These are phyloP conservation scores for Carapus acus DNA, from an alignment of 2,797 vertebrate species.

Conservation along the genomic window DNA sequence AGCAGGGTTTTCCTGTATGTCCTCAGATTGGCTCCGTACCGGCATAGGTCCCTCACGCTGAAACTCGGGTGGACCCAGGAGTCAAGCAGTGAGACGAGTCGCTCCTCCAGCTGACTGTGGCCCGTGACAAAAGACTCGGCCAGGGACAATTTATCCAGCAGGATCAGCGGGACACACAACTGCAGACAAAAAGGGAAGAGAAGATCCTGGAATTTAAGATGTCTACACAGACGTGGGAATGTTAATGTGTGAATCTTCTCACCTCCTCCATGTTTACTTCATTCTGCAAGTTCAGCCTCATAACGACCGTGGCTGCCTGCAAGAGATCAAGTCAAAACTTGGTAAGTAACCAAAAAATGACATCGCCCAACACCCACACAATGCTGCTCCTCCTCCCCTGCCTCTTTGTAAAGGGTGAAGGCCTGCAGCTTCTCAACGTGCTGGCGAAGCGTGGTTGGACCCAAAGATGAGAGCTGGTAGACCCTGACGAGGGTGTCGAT, in stretches of 20 bases:
- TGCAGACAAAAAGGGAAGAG: slow-evolving; percentile 29
- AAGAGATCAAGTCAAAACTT: neutral
- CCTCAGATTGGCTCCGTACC: slow-evolving; percentile 32
- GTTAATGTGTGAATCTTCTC: slow-evolving; percentile 25
- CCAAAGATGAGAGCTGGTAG: slow-evolving; percentile 65
- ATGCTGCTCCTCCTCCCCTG: slow-evolving; percentile 19
- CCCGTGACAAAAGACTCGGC: slow-evolving; percentile 67
- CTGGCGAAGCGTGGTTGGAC: slow-evolving; percentile 46
- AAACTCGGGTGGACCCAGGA: slow-evolving; percentile 70
- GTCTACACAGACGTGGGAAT: neutral
- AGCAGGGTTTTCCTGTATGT: too few species aligned
- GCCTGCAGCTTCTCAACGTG: slow-evolving; percentile 57
- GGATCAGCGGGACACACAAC: slow-evolving; percentile 72
- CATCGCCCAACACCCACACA: too few species aligned
- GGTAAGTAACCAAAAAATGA: too few species aligned
- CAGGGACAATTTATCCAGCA: slow-evolving; percentile 67
- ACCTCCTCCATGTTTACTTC: slow-evolving; percentile 74
- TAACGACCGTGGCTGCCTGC: slow-evolving; percentile 63
- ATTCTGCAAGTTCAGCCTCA: slow-evolving; percentile 65
- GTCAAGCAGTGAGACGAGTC: slow-evolving; percentile 68
- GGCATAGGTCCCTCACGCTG: slow-evolving; percentile 38
- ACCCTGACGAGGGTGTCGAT: slow-evolving; percentile 60
- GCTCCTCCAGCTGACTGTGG: slow-evolving; percentile 58
- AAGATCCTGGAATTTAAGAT: neutral
- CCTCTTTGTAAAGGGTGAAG: slow-evolving; percentile 64